Conservation (phyloP, 2,888 invertebrate genomes). For the Platycnemis pennipes region DNA sequence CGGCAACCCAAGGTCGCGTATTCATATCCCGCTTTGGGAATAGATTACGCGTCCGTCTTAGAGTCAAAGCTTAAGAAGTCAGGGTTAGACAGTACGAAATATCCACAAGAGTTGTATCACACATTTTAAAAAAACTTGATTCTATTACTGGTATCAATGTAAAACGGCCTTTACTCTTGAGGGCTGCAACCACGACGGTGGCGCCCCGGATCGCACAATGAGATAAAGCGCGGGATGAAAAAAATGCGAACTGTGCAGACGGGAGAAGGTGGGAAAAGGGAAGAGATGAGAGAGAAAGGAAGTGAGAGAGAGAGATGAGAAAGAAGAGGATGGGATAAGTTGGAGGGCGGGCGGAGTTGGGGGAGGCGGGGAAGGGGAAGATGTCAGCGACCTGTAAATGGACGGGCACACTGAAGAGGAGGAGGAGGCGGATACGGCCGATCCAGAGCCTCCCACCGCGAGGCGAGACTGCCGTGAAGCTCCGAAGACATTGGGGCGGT, state of each 20-base stretch:
- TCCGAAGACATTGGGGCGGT: background rate
- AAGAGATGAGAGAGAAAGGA: background rate
- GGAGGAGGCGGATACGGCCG: background rate
- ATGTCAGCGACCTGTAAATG: constrained; percentile 39
- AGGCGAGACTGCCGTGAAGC: background rate
- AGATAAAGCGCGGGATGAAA: background rate
- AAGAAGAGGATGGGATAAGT: background rate
- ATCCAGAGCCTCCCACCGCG: constrained; percentile 9
- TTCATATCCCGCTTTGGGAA: no score
- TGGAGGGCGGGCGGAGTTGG: background rate
- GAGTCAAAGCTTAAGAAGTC: no score
- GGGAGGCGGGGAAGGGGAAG: background rate
- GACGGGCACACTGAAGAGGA: no score
- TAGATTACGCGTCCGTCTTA: no score
- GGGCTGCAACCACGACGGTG: background rate
- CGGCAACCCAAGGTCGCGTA: no score
- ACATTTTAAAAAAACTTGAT: no score
- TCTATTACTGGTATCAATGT: no score
- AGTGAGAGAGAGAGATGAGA: background rate
- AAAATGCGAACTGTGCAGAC: background rate
- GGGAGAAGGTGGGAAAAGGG: background rate
- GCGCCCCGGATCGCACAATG: background rate
- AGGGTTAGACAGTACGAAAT: no score
- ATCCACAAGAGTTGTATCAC: no score
- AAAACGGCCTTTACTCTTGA: no score